Conservation (phyloP, 2,113 vertebrate species). For the Corythornis vintsioides region DNA sequence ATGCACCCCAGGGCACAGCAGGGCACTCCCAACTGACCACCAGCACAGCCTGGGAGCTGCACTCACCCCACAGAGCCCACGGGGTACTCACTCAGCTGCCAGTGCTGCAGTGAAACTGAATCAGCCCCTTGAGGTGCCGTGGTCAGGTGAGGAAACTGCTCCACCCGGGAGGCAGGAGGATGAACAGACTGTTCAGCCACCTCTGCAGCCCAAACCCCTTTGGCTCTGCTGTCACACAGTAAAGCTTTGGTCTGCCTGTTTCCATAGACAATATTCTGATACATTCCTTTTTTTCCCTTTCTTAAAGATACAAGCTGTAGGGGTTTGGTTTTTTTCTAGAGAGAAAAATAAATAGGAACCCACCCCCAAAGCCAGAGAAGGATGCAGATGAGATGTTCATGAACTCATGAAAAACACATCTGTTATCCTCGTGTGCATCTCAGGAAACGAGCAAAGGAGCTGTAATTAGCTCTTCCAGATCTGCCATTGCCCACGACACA, state of each 20-base stretch:
- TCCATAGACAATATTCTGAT: rapidly evolving
- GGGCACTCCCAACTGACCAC: neutral
- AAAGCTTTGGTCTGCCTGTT: neutral
- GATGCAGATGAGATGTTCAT: neutral
- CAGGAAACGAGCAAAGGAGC: neutral
- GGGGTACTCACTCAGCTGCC: neutral
- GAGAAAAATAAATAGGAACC: neutral
- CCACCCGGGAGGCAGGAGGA: rapidly evolving
- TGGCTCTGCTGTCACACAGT: neutral
- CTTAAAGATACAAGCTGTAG: neutral
- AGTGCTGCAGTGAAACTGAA: neutral
- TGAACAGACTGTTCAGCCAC: rapidly evolving
- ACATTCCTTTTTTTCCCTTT: neutral
- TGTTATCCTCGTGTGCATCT: neutral
- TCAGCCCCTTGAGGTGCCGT: neutral
- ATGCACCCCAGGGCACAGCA: neutral
- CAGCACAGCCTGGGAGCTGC: neutral
- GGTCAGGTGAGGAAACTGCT: neutral
- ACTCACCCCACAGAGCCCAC: neutral
- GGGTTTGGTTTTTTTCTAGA: neutral
- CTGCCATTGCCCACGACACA: neutral
- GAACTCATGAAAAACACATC: neutral
- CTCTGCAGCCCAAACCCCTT: neutral
- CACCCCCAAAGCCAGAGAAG: neutral
- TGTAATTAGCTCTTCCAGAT: neutral